Evolutionary conservation across 35 echinoderm and acorn worm genomes (phyloP), one percentile per base, ranked within the genome.

Genomic region (Holothuria glaberrima): DNA sequence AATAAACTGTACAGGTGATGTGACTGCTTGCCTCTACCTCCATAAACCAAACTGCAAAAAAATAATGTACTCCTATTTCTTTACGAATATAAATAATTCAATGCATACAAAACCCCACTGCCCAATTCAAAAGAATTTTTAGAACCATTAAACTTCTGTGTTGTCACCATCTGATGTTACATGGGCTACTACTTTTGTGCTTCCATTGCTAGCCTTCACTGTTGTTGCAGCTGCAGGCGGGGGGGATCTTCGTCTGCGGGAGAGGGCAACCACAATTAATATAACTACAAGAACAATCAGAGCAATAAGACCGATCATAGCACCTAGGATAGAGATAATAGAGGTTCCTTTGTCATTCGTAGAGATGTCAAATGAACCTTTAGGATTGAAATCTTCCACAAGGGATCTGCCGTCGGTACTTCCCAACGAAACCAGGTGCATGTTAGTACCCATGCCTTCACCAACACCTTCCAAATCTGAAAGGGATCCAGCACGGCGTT

Each of bases 71-170:
- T 84, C 80, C 80, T 84, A 84, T 84, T 45, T 84, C 56, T 82
- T 84, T 56, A 84, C 52, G 80, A 84, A 84, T 84, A 84, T 84
- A 84, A 84, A 84, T 84, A 84, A 84, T 84, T 84, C 80, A 84
- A 61, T 22, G 80, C 80, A 61, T 84, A 84, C 80, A 84, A 61
- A 78, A 84, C 48, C 80, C 80, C 52, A 60, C 61, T 31, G 80
- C 80, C 80, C 56, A 63, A 52, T 78, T 33, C 50, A 78, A 78
- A 38, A 52, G 50, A 78, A 38, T 78, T 48, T 9, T 65, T 70
- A 21, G 36, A 71, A 9, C 20, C 21, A 81, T 93, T 93, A 99
- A 52, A 99, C 97, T 89, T 99, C 97, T 46, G 97, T 99, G 76
- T 95, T 98, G 83, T 98, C 97, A 29, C 89, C 91, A 48, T 86